A percentile compares a stretch with the other conserved stretches of the same genome.
These are phyloP conservation scores for Atractosteus spatula DNA, from an alignment of 2,113 vertebrate species.

Conservation along the genomic window DNA sequence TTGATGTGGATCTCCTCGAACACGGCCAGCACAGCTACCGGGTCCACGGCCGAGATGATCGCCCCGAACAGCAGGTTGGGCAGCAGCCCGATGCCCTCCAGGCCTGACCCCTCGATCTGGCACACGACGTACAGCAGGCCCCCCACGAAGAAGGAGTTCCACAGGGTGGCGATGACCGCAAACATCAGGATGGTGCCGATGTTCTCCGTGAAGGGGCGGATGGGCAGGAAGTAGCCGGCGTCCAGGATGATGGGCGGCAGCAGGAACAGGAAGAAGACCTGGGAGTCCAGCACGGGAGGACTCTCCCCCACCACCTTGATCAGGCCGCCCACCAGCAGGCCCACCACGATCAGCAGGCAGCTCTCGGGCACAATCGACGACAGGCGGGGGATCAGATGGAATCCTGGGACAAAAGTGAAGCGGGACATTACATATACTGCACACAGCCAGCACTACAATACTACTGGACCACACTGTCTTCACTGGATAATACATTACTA, in stretches of 20 bases:
- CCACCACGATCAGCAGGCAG: constrained; percentile 92
- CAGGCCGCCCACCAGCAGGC: constrained; percentile 87
- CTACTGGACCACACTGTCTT: neutral
- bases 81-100: constrained; percentile 73
- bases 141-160: constrained; percentile 93
- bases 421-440: neutral
- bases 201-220: constrained; percentile 95
- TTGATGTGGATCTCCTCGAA: constrained; percentile 99
- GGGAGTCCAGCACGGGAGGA: constrained; percentile 76
- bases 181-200: constrained; percentile 97
- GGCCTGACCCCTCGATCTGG: constrained; percentile 62
- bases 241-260: constrained; percentile 97
- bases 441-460: neutral
- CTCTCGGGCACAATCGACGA: constrained; percentile 90
- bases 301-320: constrained; percentile 80
- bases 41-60: constrained; percentile 94
- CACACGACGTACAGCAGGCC: constrained; percentile 82
- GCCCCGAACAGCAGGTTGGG: constrained; percentile 88
- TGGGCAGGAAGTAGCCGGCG: constrained; percentile 93
- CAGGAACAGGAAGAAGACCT: constrained; percentile 89
- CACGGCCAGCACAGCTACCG: constrained; percentile 91
- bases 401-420: constrained; percentile 67
- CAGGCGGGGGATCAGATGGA: constrained; percentile 87
- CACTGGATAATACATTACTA: neutral
- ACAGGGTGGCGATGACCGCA: constrained; percentile 91